Percentiles rank a stretch among this genome's conserved stretches.
phyloP scores from a whole-genome alignment of 1,140 invertebrate species.

The Bombus cullumanus region DNA sequence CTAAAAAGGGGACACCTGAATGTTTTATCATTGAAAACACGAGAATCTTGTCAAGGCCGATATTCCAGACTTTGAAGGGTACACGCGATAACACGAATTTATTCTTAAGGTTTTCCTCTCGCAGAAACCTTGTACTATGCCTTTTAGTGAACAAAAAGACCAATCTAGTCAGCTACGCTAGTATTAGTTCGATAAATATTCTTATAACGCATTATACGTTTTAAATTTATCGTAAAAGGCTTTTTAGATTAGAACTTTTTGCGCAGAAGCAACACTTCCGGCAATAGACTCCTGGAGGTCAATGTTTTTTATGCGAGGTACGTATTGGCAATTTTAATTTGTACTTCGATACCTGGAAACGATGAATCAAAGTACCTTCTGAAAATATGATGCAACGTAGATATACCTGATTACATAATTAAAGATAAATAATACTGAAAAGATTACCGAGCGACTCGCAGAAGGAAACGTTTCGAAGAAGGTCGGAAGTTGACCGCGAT shows the following conservation, averaged over 20 bases:
- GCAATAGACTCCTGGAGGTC: not conserved
- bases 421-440: not conserved
- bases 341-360: not conserved
- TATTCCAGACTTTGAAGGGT: not conserved
- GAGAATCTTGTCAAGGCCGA: not conserved
- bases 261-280: no score
- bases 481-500: constrained; percentile 33
- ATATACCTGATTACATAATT: not conserved
- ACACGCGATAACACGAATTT: not conserved
- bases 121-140: not conserved
- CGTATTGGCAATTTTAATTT: not conserved
- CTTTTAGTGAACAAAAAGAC: not conserved
- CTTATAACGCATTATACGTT: not conserved
- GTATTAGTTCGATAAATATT: not conserved
- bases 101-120: not conserved
- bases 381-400: not conserved
- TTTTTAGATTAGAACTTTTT: not conserved
- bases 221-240: not conserved
- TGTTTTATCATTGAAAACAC: constrained; percentile 16
- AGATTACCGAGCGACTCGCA: not conserved
- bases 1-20: not conserved
- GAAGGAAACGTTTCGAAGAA: constrained; percentile 31
- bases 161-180: no score
- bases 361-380: not conserved
- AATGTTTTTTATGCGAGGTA: not conserved